Base-by-base conservation (phyloP, 2,113 vertebrate genomes). In the Struthio camelus region DNA sequence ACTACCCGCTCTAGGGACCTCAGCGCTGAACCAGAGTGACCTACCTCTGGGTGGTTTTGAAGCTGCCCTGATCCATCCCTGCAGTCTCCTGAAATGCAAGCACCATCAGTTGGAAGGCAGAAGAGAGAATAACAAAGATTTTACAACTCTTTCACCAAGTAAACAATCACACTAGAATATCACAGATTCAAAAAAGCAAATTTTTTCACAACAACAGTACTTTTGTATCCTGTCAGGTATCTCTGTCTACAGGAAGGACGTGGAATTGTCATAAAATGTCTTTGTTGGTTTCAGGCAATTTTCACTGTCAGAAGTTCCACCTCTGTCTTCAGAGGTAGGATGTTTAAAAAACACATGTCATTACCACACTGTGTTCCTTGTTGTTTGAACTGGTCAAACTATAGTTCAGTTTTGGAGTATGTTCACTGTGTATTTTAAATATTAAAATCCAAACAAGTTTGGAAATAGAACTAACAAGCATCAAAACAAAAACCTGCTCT, bases 61-160 rank as follows among this genome's bases (percentile, higher is more conserved):
- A 5, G 96, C 70, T 98, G 96, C 38, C 97, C 98, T 3, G 90
- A 93, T 42, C 62, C 83, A 6, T 98, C 97, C 48, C 98, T 95
- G 50, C 80, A 89, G 62, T 98, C 98, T 70, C 98, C 98, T 98
- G 95, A 58, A 97, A 95, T 18, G n/a, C 23, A 87, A 97, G 81
- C 22, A 66, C 87, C 54, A 42, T 3, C 64, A 38, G 38, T 80
- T 5, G 93, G 69, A 91, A 62, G 58, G 44, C 7, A 66, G 9
- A 18, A 66, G 50, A 25, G 19, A 40, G 10, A 44, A 4, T 9
- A 54, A 2, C 11, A 34, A 17, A 53, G 11, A 7, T 32, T 10
- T 44, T 6, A 36, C 34, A 40, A 1, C 40, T 54, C 61, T 9
- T 27, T 42, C 75, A 54, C 42, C 6, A 30, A 23, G 48, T 1